Base-by-base conservation (phyloP, 2,113 vertebrate genomes). In the Myiopsitta monachus region DNA sequence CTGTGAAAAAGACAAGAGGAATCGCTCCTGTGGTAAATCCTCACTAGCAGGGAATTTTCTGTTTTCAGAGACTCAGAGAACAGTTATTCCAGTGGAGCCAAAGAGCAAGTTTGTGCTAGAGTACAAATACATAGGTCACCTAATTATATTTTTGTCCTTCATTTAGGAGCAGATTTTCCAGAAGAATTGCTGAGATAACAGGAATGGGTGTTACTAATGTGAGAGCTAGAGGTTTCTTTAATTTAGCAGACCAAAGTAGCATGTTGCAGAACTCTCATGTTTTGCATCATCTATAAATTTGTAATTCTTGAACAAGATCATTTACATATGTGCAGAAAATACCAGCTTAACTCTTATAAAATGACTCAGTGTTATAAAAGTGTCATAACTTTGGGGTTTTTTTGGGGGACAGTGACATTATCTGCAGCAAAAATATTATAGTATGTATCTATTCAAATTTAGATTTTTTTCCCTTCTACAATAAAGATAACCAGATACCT, bases 401-500 rank as follows among this genome's bases (percentile, higher is more conserved):
- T 36, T 69, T 62, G 28, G 39, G 16, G 38, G 21, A 57, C 21
- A 3, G 19, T 64, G 39, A 49, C 3, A 30, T 57, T 76, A 73
- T 54, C 14, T 92, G 36, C 36, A 46, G 18, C 5, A 77, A 38
- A 87, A 8, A 5, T 64, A 39, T 54, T 76, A 23, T 33, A 8
- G 9, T 52, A 52, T 72, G 59, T 64, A n/a, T 70, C n/a, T 75
- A 51, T 83, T 59, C 12, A 38, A 22, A 49, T 81, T 63, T 47
- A 47, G 13, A n/a, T 38, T 33, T 8, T 46, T 14, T 7, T 2
- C 2, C 13, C 4, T 31, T 1, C 12, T 57, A 18, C 33, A 26
- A 26, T 52, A 47, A 62, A 82, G n/a, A 54, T 44, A 82, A 66
- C 27, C 3, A 17, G 64, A 39, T 14, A 61, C 1, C 1, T n/a